A percentile compares a stretch with the other conserved stretches of the same genome.
Evolutionary conservation across 2,113 vertebrate species (phyloP).

Genomic region (Anguilla rostrata): DNA sequence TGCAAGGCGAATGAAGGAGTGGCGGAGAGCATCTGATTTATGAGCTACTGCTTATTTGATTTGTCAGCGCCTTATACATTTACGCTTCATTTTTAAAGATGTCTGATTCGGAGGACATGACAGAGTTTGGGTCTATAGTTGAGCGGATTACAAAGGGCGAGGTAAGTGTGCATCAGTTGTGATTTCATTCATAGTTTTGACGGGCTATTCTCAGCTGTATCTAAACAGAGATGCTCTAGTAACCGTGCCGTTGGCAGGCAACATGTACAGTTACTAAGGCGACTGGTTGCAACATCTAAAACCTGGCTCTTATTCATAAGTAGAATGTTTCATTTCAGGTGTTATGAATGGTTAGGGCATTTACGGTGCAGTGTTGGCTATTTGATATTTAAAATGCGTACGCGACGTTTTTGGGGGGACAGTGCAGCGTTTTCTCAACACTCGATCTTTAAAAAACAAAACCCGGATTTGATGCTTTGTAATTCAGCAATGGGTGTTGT

Average conservation of each 20-base stretch:
- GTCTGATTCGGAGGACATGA: conserved; percentile 71
- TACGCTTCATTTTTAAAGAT: conserved; percentile 56
- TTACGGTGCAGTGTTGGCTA: neutral
- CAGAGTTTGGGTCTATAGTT: conserved; percentile 82
- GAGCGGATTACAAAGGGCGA: conserved; percentile 80
- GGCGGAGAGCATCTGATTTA: neutral
- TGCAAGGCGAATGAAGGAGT: neutral
- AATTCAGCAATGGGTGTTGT: neutral
- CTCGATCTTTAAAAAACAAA: neutral
- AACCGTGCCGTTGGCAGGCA: neutral
- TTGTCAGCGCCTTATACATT: conserved; percentile 10
- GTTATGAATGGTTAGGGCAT: neutral
- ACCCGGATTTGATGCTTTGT: neutral
- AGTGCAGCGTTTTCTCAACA: neutral
- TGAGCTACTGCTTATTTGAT: neutral
- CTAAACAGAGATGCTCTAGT: neutral
- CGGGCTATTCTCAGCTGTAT: neutral
- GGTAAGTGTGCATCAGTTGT: conserved; percentile 67
- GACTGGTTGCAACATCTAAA: neutral
- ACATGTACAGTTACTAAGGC: neutral
- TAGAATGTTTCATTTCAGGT: neutral
- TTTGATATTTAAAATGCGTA: neutral
- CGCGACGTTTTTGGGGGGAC: neutral
- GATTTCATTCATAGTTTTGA: neutral
- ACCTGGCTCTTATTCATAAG: neutral